These are phyloP conservation scores for Stenichneumon culpator DNA, from an alignment of 2,888 invertebrate genomes.

Conservation along the genomic window DNA sequence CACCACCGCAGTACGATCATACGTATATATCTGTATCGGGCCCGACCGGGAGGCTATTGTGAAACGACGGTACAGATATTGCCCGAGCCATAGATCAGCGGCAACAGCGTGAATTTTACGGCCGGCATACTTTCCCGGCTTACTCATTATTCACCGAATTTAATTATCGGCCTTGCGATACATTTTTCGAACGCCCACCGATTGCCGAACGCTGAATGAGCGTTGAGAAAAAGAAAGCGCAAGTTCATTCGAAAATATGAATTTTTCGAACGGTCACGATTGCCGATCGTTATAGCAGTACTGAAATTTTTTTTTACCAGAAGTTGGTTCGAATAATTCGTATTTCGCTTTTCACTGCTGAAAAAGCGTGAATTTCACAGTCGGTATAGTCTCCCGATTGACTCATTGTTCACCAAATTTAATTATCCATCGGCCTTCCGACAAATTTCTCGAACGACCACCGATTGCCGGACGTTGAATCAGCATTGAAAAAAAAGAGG, in stretches of 20 bases:
- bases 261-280: too few relatives aligned
- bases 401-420: conserved; percentile 52
- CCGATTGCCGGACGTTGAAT: too few relatives aligned
- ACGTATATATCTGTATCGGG: conserved; percentile 52
- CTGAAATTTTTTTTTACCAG: too few relatives aligned
- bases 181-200: conserved; percentile 12
- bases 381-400: conserved; percentile 17
- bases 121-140: conserved; percentile 27
- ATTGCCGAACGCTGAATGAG: too few relatives aligned
- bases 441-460: background rate
- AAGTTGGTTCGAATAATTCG: too few relatives aligned
- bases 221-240: too few relatives aligned
- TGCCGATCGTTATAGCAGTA: too few relatives aligned
- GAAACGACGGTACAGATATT: conserved; percentile 60
- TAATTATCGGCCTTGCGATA: conserved; percentile 33
- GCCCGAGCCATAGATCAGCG: conserved; percentile 32
- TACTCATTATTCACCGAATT: conserved; percentile 55
- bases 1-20: conserved; percentile 49
- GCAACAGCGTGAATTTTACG: conserved; percentile 49
- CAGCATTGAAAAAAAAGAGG: too few relatives aligned
- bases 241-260: too few relatives aligned
- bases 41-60: conserved; percentile 56
- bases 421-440: conserved; percentile 14
- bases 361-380: conserved; percentile 43
- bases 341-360: background rate